These are phyloP conservation scores for pig (Sus scrofa) DNA, from an alignment of 2,113 vertebrate genomes.

Conservation along the genomic window DNA sequence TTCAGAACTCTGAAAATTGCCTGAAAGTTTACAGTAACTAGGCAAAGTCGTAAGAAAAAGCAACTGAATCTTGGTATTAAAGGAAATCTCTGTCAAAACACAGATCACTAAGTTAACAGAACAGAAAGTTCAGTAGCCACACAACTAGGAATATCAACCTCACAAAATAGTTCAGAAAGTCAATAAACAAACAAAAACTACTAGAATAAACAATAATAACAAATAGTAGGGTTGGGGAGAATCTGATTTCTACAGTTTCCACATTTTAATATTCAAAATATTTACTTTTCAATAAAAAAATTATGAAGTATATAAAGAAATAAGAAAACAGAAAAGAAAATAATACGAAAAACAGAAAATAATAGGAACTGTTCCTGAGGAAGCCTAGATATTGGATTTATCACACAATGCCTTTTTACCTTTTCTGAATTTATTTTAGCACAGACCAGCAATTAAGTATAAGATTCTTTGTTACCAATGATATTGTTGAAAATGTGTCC, in stretches of 20 bases:
- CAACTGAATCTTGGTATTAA: neutral
- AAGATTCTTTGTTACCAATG: no score
- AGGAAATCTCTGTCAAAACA: neutral
- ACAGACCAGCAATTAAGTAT: no score
- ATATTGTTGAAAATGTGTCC: no score
- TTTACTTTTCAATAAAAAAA: neutral
- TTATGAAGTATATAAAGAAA: neutral
- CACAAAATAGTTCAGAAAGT: neutral
- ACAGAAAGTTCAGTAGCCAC: neutral
- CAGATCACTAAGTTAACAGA: neutral
- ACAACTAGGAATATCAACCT: neutral
- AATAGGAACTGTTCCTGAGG: neutral
- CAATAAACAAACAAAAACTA: neutral
- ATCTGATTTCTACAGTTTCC: neutral
- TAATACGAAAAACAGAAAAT: slow-evolving; percentile 3
- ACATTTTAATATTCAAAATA: neutral
- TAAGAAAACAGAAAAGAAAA: slow-evolving; percentile 5
- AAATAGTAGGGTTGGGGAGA: neutral
- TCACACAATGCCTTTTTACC: neutral
- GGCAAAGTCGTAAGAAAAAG: neutral
- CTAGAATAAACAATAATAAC: neutral
- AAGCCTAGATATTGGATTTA: neutral
- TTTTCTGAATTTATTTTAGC: no score
- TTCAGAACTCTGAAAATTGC: slow-evolving; percentile 18
- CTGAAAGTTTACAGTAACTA: neutral